A percentile compares a stretch with the other conserved stretches of the same genome.
Evolutionary conservation across 2,797 vertebrate genomes (phyloP).

Genomic region (Dipus sagitta): DNA sequence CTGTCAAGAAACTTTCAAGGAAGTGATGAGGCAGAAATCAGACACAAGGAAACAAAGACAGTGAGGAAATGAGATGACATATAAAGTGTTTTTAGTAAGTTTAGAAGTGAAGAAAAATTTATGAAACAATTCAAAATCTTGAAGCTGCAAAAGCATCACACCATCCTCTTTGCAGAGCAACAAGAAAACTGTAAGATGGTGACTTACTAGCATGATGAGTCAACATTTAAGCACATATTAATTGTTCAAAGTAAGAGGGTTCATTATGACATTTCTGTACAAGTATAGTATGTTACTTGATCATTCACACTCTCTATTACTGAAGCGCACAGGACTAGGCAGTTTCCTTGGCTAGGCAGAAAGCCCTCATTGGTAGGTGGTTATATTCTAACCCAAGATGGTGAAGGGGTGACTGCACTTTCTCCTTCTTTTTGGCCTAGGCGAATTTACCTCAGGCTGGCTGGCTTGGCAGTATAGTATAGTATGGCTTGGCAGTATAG

Average conservation of each 20-base stretch:
- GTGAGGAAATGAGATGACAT: background rate
- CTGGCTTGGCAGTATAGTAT: too few species aligned
- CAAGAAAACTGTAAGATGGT: background rate
- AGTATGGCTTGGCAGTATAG: too few species aligned
- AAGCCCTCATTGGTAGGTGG: too few species aligned
- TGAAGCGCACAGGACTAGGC: too few species aligned
- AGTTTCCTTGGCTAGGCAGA: too few species aligned
- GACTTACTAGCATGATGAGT: background rate
- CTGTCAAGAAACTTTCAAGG: slow-evolving; percentile 10
- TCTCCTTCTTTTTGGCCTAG: too few species aligned
- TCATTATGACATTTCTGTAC: background rate
- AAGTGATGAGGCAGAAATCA: background rate
- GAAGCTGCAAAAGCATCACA: background rate
- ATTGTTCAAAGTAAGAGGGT: background rate
- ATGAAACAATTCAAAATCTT: background rate
- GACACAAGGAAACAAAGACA: slow-evolving; percentile 2
- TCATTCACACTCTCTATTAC: too few species aligned
- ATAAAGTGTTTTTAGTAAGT: slow-evolving; percentile 13
- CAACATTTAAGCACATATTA: background rate
- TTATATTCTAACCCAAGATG: too few species aligned
- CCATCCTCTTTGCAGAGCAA: background rate
- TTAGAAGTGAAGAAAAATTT: slow-evolving; percentile 21
- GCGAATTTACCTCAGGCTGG: too few species aligned
- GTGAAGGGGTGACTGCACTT: too few species aligned
- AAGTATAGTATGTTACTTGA: background rate